Base-by-base conservation (phyloP, 2,113 vertebrate genomes). In the Rhipidura dahli region DNA sequence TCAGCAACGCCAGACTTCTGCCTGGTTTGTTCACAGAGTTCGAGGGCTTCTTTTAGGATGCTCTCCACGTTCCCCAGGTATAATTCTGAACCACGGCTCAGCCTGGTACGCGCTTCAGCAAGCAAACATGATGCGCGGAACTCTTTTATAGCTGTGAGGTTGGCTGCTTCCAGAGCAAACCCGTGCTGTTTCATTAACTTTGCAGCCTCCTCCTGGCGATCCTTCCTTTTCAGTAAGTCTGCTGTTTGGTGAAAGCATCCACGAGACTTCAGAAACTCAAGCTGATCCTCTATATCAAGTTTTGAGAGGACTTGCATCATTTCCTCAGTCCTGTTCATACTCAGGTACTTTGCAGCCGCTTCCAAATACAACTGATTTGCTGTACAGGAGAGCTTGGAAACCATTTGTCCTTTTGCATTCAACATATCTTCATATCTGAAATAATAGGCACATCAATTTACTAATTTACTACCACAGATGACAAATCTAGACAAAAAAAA, bases 231-330 rank as follows among this genome's bases (percentile, higher is more conserved):
- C 69, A 98, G 22, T n/a, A 98, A 95, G 30, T 97, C 97, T 33
- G 98, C 98, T 2, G 98, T 96, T 89, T 98, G 98, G 23, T 6
- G 79, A 28, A 98, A 87, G 66, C 97, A 70, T 19, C 97, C 97
- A 13, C 97, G 94, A 44, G 97, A 98, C 73, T 98, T 98, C 18
- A 98, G 93, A 85, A 98, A 98, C 56, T 98, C 96, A 17, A 98
- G 97, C 72, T 98, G 98, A 91, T 98, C 98, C 33, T 98, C 98
- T 5, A 14, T 27, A 9, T 98, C 97, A 2, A 98, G 96, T 53
- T 98, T 98, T 1, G 98, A 98, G n/a, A 98, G 98, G 30, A 96
- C 97, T 8, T 26, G 70, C 97, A 97, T 98, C 98, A 98, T 98
- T 59, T 98, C 97, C 73, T 94, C 96, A 2, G 78, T 97, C 81